Conservation (phyloP, 2,797 vertebrate genomes). For the Streptopelia turtur region DNA sequence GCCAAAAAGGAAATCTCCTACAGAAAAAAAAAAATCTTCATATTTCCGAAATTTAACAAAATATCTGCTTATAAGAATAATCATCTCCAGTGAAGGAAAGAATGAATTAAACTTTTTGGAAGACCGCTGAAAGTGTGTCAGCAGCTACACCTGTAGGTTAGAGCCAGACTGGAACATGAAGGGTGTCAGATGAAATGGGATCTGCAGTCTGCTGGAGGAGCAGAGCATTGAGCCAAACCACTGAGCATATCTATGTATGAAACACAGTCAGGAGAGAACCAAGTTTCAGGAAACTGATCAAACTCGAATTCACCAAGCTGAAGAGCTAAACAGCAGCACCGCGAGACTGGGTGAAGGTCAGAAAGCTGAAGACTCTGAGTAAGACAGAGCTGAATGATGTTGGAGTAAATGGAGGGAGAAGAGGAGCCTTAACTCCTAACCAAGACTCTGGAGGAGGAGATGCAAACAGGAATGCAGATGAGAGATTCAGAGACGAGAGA, state of each 20-base stretch:
- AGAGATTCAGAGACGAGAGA: neutral
- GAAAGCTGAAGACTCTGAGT: neutral
- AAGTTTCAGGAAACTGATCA: neutral
- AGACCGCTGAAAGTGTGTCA: neutral
- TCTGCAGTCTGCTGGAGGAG: neutral
- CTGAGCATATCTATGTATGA: neutral
- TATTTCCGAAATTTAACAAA: neutral
- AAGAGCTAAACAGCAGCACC: neutral
- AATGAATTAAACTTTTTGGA: neutral
- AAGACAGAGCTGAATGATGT: neutral
- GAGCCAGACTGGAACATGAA: neutral
- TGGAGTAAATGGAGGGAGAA: neutral
- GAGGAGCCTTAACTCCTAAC: neutral
- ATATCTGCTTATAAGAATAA: neutral
- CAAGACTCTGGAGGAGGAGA: neutral
- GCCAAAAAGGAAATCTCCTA: neutral
- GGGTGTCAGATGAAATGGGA: neutral
- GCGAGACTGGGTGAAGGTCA: neutral
- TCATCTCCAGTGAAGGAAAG: neutral
- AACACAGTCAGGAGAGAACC: neutral
- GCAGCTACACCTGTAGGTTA: neutral
- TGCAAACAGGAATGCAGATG: neutral
- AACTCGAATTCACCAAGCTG: neutral
- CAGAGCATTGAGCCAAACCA: neutral
- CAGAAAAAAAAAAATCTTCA: neutral